phyloP scores from a whole-genome alignment of 2,888 invertebrate genomes.

The Norana najaformis region DNA sequence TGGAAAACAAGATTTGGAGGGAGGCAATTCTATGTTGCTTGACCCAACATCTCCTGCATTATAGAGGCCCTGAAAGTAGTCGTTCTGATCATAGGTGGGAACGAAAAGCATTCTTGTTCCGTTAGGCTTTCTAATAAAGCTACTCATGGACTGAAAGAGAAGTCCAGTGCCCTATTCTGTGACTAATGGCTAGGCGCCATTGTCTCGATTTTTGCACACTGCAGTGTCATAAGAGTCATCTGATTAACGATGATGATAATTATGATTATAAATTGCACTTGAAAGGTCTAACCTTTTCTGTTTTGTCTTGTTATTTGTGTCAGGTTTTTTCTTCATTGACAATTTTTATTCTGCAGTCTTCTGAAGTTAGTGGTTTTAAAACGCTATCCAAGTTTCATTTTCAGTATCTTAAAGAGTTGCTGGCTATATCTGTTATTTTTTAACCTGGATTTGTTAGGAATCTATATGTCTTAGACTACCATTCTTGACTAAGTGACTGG shows the following conservation, averaged over 20 bases:
- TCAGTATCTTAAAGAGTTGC: constrained; percentile 6
- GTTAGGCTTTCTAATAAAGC: not conserved
- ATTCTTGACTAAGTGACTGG: not conserved
- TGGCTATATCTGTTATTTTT: not conserved
- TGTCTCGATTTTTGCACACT: not conserved
- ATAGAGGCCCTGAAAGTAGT: not conserved
- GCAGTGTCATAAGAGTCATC: not conserved
- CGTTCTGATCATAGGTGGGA: not conserved
- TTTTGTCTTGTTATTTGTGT: not conserved
- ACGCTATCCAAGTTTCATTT: not conserved
- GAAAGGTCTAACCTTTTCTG: not conserved
- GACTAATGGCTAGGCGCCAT: not conserved
- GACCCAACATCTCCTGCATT: not conserved
- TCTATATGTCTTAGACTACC: not conserved
- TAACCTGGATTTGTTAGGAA: not conserved
- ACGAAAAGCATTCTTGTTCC: not conserved
- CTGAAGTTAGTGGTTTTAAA: not conserved
- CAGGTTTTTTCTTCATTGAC: not conserved
- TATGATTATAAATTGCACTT: not conserved
- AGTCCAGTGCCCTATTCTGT: not conserved
- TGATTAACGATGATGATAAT: not conserved
- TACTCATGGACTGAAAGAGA: not conserved
- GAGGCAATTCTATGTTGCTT: not conserved
- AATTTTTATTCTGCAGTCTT: constrained; percentile 1
- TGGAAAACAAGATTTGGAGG: not conserved